Percentiles rank a stretch among this genome's conserved stretches.
phyloP scores from a whole-genome alignment of 2,113 vertebrate genomes.

The Rhipidura dahli region DNA sequence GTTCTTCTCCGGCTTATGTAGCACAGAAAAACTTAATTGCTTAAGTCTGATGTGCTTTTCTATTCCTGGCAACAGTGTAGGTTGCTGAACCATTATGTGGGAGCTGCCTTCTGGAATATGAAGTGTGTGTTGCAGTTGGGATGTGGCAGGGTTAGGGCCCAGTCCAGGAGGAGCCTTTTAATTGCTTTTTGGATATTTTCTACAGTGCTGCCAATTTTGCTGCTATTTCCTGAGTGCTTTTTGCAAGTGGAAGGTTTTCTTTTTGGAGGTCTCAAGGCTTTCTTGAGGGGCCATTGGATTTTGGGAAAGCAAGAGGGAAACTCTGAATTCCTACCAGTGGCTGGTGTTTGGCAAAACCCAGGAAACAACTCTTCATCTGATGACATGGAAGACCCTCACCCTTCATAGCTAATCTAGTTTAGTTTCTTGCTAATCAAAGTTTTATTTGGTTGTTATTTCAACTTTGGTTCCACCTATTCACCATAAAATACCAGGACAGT shows the following conservation, averaged over 20 bases:
- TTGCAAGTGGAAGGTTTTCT: not conserved
- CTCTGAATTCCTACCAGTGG: not conserved
- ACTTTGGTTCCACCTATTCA: not conserved
- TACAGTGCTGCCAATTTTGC: not conserved
- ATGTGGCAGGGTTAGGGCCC: slow-evolving; percentile 10
- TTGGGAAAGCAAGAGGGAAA: not conserved
- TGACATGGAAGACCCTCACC: not conserved
- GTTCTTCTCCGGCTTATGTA: not conserved
- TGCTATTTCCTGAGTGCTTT: not conserved
- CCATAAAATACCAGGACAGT: not conserved
- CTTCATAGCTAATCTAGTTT: not conserved
- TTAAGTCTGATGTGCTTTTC: slow-evolving; percentile 56
- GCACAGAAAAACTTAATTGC: slow-evolving; percentile 44
- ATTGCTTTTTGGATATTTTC: slow-evolving; percentile 9
- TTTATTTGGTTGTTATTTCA: not conserved
- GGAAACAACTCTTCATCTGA: not conserved
- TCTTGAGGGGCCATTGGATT: not conserved
- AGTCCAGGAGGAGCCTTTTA: not conserved
- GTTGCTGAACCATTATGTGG: slow-evolving; percentile 48
- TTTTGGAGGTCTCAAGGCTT: not conserved
- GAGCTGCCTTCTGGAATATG: slow-evolving; percentile 60
- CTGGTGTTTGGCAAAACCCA: not conserved
- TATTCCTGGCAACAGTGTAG: slow-evolving; percentile 58
- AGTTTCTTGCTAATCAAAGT: not conserved
- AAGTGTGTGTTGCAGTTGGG: slow-evolving; percentile 4